Evolutionary conservation across 2,797 vertebrate genomes (phyloP).

Genomic region (Karalla daura): DNA sequence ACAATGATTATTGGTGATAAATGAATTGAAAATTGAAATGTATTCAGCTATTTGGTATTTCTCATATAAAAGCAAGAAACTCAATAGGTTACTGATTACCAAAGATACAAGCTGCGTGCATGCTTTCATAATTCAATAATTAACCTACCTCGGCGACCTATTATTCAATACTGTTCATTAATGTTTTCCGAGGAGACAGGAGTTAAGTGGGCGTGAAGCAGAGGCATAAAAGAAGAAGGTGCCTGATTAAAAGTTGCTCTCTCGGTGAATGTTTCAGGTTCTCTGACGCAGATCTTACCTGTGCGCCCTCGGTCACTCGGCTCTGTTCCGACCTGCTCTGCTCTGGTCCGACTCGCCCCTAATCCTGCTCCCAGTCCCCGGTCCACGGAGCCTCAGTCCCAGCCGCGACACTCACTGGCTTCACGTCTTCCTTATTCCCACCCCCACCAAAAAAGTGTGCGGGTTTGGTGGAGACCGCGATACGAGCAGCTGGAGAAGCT

Average conservation of each 20-base stretch:
- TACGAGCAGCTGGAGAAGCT: conserved; percentile 6
- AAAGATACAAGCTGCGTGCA: neutral
- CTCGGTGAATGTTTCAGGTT: neutral
- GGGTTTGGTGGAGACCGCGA: too few relatives aligned
- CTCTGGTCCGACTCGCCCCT: conserved; percentile 4
- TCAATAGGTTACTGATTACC: neutral
- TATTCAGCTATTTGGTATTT: too few relatives aligned
- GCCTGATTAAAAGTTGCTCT: neutral
- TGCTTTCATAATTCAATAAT: neutral
- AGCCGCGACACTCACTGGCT: neutral
- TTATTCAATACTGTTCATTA: neutral
- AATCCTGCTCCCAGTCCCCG: conserved; percentile 4
- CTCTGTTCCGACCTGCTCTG: neutral
- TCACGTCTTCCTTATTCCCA: neutral
- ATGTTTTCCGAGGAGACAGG: neutral
- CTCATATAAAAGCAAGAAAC: neutral
- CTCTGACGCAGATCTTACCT: conserved; percentile 57
- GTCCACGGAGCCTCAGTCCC: conserved; percentile 15
- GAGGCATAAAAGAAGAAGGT: neutral
- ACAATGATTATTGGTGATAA: too few relatives aligned
- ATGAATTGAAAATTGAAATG: too few relatives aligned
- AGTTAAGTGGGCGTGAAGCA: neutral
- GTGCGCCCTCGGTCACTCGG: conserved; percentile 45
- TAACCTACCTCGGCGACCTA: neutral
- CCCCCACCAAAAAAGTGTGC: too few relatives aligned